Conservation (phyloP, 2,888 invertebrate species). For the Apodemia hepburni region DNA sequence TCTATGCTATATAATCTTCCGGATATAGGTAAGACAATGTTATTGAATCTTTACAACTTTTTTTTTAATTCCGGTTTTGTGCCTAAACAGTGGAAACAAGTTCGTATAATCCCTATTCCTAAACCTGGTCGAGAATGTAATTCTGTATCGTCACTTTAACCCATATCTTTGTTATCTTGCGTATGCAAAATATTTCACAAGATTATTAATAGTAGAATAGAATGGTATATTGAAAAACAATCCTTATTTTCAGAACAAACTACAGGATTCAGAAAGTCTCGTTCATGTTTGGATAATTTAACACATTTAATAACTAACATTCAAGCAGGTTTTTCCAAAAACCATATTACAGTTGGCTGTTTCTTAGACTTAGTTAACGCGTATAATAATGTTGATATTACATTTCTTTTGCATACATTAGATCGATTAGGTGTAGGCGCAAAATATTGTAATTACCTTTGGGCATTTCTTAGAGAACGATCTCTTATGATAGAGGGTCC, state of each 20-base stretch:
- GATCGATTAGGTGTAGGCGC: conserved; percentile 23
- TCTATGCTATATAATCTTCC: conserved; percentile 21
- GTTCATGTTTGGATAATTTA: conserved; percentile 22
- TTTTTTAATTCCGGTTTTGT: neutral
- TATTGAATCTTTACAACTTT: neutral
- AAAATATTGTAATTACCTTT: conserved; percentile 22
- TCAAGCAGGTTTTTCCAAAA: conserved; percentile 23
- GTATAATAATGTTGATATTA: conserved; percentile 22
- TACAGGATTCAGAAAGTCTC: conserved; percentile 28
- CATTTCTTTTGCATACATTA: conserved; percentile 20
- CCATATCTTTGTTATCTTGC: conserved; percentile 25
- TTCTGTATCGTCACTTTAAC: neutral
- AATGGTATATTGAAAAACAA: conserved; percentile 25
- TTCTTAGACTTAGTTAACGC: conserved; percentile 22
- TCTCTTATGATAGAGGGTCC: conserved; percentile 8
- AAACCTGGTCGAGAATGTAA: conserved; percentile 5
- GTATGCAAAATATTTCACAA: conserved; percentile 27
- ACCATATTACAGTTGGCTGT: conserved; percentile 21
- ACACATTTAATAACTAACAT: conserved; percentile 15
- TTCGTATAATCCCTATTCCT: conserved; percentile 12
- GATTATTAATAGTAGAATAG: conserved; percentile 21
- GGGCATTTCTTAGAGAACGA: conserved; percentile 16
- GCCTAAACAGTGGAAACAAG: conserved; percentile 3
- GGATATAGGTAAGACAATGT: neutral
- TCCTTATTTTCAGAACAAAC: conserved; percentile 23